These are phyloP conservation scores for Petroica traversi DNA, from an alignment of 2,113 vertebrate genomes.

Conservation along the genomic window DNA sequence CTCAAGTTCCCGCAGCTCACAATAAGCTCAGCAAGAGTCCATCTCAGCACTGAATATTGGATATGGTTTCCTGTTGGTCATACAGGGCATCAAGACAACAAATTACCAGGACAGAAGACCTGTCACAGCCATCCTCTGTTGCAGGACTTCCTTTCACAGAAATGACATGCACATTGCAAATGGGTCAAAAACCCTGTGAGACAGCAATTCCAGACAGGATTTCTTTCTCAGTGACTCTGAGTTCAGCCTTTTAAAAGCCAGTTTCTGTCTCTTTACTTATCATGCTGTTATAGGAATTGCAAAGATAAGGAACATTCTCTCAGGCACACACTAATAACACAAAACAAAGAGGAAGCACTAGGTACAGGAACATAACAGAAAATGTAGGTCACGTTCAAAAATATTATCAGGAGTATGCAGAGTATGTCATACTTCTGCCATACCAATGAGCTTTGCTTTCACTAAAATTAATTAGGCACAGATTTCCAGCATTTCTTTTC, in stretches of 20 bases:
- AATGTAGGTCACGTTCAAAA: not conserved
- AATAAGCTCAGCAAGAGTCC: constrained; percentile 5
- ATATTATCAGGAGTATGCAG: not conserved
- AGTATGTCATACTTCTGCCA: not conserved
- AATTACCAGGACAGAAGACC: not conserved
- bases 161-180: not conserved
- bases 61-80: constrained; percentile 24
- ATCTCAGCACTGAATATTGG: not conserved
- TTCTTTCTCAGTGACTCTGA: not conserved
- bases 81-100: constrained; percentile 5
- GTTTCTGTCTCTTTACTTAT: not conserved
- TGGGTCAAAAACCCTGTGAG: not conserved
- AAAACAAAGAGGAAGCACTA: not conserved
- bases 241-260: not conserved
- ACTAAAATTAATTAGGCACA: not conserved
- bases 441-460: not conserved
- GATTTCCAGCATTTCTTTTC: not conserved
- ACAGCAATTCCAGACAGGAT: not conserved
- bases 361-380: not conserved
- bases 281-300: not conserved
- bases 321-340: not conserved
- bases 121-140: not conserved
- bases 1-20: not conserved
- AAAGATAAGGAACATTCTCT: not conserved
- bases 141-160: not conserved